Evolutionary conservation across 2,113 vertebrate species (phyloP).

Genomic region (Python bivittatus): DNA sequence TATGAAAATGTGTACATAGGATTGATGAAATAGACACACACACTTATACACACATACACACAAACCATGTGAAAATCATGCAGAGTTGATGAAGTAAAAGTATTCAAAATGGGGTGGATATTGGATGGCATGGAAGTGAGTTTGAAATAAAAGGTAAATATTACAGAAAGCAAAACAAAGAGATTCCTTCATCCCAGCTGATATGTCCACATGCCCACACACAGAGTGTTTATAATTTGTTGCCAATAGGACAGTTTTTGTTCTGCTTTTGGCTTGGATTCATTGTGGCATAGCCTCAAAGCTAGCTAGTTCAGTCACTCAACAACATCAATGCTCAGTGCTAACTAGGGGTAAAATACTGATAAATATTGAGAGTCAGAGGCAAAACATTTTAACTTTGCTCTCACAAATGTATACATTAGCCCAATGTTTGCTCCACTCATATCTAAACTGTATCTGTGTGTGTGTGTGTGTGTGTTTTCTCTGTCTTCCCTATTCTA

Average conservation of each 20-base stretch:
- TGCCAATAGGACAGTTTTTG: background rate
- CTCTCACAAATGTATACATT: background rate
- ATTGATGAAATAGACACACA: too few species aligned
- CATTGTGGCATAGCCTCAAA: background rate
- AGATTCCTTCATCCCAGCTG: too few species aligned
- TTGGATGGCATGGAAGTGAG: too few species aligned
- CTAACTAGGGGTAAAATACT: background rate
- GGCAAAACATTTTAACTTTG: background rate
- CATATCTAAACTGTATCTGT: background rate
- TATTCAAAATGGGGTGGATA: too few species aligned
- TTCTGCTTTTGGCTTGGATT: background rate
- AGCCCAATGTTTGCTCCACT: background rate
- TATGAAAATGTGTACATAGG: too few species aligned
- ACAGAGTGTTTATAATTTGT: background rate
- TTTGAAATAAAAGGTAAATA: too few species aligned
- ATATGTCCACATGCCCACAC: too few species aligned
- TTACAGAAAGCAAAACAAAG: too few species aligned
- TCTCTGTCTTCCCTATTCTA: background rate
- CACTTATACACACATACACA: too few species aligned
- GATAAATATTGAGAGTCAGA: background rate
- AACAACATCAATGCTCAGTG: background rate
- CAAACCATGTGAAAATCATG: too few species aligned
- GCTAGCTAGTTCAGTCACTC: background rate
- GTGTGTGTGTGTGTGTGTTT: background rate
- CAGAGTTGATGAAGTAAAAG: too few species aligned